Percentiles rank a stretch among this genome's conserved stretches.
Conservation (phyloP, 2,797 vertebrate species). For the Rhinatrema bivittatum region DNA sequence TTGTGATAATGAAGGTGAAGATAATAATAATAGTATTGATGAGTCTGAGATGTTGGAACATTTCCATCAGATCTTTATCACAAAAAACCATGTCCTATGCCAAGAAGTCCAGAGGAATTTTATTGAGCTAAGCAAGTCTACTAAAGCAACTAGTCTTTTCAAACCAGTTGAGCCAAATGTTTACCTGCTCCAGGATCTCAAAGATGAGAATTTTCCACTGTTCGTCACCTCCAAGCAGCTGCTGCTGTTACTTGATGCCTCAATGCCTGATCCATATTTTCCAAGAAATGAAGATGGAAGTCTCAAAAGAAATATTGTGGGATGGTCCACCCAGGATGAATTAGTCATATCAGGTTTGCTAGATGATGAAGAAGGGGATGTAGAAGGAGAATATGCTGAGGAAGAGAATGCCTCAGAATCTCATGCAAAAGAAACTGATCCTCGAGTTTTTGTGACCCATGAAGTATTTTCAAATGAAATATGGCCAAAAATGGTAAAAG, state of each 20-base stretch:
- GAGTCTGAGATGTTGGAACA: slow-evolving; percentile 41
- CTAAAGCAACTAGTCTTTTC: slow-evolving; percentile 57
- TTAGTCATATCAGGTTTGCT: slow-evolving; percentile 44
- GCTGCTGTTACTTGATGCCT: slow-evolving; percentile 60
- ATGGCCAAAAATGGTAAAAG: slow-evolving; percentile 67
- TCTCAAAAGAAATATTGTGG: slow-evolving; percentile 49
- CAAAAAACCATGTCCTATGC: slow-evolving; percentile 68
- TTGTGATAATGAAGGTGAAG: background rate
- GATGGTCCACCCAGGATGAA: slow-evolving; percentile 60
- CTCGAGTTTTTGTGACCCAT: slow-evolving; percentile 57
- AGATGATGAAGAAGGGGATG: slow-evolving; percentile 47
- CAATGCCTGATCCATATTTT: slow-evolving; percentile 61
- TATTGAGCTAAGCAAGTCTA: slow-evolving; percentile 62
- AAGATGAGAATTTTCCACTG: slow-evolving; percentile 62
- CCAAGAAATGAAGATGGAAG: slow-evolving; percentile 67
- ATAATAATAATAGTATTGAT: accelerated
- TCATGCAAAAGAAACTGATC: slow-evolving; percentile 34
- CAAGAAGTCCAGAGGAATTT: slow-evolving; percentile 68
- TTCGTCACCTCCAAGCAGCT: slow-evolving; percentile 65
- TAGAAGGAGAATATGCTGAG: slow-evolving; percentile 33
- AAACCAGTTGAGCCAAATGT: slow-evolving; percentile 49
- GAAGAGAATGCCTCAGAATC: slow-evolving; percentile 40
- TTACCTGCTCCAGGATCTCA: slow-evolving; percentile 58
- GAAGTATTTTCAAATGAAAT: slow-evolving; percentile 53
- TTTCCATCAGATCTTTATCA: slow-evolving; percentile 63